Evolutionary conservation across 1,140 invertebrate genomes (phyloP).

Genomic region (Dendrolimus punctatus): DNA sequence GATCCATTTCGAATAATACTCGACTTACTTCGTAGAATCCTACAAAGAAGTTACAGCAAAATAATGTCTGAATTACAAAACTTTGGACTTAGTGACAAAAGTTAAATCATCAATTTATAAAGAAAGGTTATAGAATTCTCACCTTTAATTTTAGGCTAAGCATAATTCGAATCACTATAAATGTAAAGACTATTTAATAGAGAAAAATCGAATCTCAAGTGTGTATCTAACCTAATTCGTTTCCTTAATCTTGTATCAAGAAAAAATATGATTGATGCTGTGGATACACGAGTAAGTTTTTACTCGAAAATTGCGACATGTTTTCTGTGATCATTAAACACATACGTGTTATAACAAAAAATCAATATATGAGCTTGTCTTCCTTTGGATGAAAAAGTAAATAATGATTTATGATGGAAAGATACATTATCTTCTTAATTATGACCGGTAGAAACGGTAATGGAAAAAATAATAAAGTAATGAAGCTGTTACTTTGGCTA

Average conservation of each 20-base stretch:
- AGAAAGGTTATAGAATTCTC: too few relatives aligned
- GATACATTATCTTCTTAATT: conserved; percentile 12
- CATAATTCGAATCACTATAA: too few relatives aligned
- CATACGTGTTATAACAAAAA: conserved; percentile 11
- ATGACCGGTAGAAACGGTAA: conserved; percentile 5
- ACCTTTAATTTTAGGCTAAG: too few relatives aligned
- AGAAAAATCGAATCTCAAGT: too few relatives aligned
- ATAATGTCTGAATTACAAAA: too few relatives aligned
- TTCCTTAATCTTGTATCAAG: conserved; percentile 39
- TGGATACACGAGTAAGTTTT: conserved; percentile 28
- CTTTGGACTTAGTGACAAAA: too few relatives aligned
- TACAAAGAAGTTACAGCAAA: too few relatives aligned
- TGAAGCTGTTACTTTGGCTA: conserved; percentile 21
- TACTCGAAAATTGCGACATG: conserved; percentile 37
- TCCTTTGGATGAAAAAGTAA: conserved; percentile 24
- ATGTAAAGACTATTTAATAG: too few relatives aligned
- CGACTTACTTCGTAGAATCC: too few relatives aligned
- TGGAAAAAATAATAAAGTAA: conserved; percentile 19
- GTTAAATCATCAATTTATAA: too few relatives aligned
- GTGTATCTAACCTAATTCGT: conserved; percentile 31
- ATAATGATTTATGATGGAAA: conserved; percentile 18
- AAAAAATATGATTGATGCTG: conserved; percentile 62
- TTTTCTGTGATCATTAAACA: conserved; percentile 38
- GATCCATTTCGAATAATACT: too few relatives aligned
- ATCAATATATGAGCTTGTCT: conserved; percentile 15